phyloP scores from a whole-genome alignment of 2,888 invertebrate genomes.

The Candidula unifasciata region DNA sequence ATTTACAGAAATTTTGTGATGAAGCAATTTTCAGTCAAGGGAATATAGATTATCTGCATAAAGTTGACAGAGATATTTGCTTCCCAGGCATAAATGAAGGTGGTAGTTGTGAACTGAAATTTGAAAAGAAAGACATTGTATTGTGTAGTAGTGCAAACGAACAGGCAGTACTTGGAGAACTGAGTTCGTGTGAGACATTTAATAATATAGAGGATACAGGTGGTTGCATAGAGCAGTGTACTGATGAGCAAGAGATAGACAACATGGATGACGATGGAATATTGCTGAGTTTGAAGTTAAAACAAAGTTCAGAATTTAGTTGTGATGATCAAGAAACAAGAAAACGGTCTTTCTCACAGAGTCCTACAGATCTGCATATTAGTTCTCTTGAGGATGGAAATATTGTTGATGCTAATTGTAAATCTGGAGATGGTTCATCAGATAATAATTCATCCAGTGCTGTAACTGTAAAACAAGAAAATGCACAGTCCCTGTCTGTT shows the following conservation, averaged over 20 bases:
- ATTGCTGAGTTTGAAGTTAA: conserved; percentile 32
- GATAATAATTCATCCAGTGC: neutral
- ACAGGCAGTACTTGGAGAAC: neutral
- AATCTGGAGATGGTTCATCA: neutral
- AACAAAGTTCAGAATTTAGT: neutral
- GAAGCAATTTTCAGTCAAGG: conserved; percentile 17
- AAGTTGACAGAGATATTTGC: neutral
- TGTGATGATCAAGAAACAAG: neutral
- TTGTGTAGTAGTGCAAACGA: conserved; percentile 16
- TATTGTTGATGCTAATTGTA: neutral
- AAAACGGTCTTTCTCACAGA: neutral
- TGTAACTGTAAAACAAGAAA: no score
- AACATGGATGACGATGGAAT: conserved; percentile 39
- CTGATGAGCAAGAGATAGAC: conserved; percentile 18
- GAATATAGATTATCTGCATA: conserved; percentile 10
- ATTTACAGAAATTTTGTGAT: conserved; percentile 29
- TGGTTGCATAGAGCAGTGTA: neutral
- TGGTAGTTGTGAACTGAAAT: neutral
- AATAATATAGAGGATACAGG: conserved; percentile 9
- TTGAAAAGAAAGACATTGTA: conserved; percentile 39
- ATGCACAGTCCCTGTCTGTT: no score
- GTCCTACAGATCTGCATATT: neutral
- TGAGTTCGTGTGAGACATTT: neutral
- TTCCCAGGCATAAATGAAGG: neutral
- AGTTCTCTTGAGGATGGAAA: neutral